These are phyloP conservation scores for Epizoanthus rinbou DNA, from an alignment of 92 coral and sea anemone genomes.

Conservation along the genomic window DNA sequence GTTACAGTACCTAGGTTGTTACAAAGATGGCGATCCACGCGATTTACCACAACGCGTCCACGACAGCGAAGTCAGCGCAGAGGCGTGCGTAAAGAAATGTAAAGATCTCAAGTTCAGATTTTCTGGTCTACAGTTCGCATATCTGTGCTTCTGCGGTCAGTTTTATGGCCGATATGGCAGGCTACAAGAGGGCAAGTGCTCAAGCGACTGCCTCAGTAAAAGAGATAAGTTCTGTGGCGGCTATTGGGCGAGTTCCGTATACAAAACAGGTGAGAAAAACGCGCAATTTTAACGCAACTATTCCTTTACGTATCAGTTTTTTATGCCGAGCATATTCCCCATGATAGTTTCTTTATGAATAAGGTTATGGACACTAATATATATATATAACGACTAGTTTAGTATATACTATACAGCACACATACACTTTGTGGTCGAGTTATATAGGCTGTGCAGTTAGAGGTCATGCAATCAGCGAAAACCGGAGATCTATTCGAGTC, in stretches of 20 bases:
- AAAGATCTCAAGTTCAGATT: conserved; percentile 81
- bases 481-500: too few relatives aligned
- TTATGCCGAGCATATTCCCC: too few relatives aligned
- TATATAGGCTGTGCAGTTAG: too few relatives aligned
- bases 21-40: conserved; percentile 94
- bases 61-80: conserved; percentile 70
- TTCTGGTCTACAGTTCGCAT: conserved; percentile 89
- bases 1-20: conserved; percentile 83
- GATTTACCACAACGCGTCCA: conserved; percentile 91
- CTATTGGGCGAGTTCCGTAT: conserved; percentile 92
- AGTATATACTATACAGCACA: too few relatives aligned
- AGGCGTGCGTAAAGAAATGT: conserved; percentile 80
- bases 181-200: conserved; percentile 83
- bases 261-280: conserved; percentile 70
- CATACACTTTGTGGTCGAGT: too few relatives aligned
- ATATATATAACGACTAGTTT: too few relatives aligned
- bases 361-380: too few relatives aligned
- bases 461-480: too few relatives aligned
- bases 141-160: conserved; percentile 95
- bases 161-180: conserved; percentile 84
- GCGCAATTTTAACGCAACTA: too few relatives aligned
- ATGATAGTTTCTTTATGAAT: too few relatives aligned
- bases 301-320: too few relatives aligned
- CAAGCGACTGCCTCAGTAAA: conserved; percentile 66
- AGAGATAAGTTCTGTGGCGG: conserved; percentile 88